Evolutionary conservation across 2,797 vertebrate genomes (phyloP).

Genomic region (Tadarida brasiliensis): DNA sequence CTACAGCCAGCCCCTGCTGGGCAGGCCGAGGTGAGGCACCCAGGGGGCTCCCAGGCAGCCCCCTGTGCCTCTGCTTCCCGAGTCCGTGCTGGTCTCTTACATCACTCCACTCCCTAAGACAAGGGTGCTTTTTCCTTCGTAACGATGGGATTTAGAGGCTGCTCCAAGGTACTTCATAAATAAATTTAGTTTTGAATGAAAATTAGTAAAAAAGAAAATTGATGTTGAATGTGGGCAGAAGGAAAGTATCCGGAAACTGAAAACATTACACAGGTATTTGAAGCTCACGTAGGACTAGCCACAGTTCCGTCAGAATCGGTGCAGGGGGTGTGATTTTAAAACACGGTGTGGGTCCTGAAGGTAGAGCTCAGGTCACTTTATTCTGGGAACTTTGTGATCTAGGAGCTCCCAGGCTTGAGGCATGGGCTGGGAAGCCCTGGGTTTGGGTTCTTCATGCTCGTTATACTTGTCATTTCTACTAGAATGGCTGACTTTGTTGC

Average conservation of each 20-base stretch:
- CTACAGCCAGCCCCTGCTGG: not conserved
- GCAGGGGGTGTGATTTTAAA: not conserved
- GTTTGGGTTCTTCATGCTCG: not conserved
- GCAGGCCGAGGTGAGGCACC: not conserved
- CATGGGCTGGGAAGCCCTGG: not conserved
- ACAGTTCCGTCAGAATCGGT: not conserved
- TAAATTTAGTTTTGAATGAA: constrained; percentile 13
- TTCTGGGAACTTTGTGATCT: not conserved
- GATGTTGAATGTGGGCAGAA: not conserved
- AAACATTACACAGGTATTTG: not conserved
- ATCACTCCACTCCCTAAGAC: not conserved
- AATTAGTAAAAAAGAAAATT: constrained; percentile 40
- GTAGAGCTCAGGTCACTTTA: not conserved
- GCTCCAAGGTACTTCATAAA: not conserved
- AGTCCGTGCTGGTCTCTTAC: too few species aligned
- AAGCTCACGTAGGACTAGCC: not conserved
- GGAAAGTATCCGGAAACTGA: not conserved
- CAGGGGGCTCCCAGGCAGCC: too few species aligned
- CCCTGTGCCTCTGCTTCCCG: not conserved
- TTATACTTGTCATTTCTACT: not conserved
- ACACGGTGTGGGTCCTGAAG: not conserved
- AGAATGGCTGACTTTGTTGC: not conserved
- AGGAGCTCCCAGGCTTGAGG: not conserved
- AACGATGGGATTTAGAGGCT: not conserved
- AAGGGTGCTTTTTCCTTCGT: not conserved